Evolutionary conservation across 2,113 vertebrate genomes (phyloP).

Genomic region (Dolichallabes microphthalmus): DNA sequence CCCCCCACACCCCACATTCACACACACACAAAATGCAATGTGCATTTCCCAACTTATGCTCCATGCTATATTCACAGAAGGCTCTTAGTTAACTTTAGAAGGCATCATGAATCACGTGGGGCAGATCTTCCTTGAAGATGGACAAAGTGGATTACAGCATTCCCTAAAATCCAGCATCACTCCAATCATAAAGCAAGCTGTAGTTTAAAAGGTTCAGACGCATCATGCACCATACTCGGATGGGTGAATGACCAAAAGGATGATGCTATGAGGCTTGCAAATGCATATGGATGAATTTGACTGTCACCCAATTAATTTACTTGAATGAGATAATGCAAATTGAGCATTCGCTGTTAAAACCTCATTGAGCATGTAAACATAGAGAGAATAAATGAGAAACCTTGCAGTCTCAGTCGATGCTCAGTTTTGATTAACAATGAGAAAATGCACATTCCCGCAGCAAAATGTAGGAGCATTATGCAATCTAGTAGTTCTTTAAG

Average conservation of each 20-base stretch:
- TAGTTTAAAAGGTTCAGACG: conserved; percentile 3
- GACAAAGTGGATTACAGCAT: conserved; percentile 13
- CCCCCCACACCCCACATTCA: too few species aligned
- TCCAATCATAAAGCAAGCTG: background rate
- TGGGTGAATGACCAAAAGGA: background rate
- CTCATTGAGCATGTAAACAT: background rate
- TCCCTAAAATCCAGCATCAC: background rate
- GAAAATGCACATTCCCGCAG: background rate
- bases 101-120: conserved; percentile 14
- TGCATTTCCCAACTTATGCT: conserved; percentile 11
- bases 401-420: background rate
- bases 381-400: background rate
- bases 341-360: background rate
- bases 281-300: background rate
- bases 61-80: conserved; percentile 44
- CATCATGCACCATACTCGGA: background rate
- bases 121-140: conserved; percentile 16
- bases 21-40: background rate
- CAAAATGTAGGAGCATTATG: background rate
- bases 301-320: background rate
- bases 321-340: background rate
- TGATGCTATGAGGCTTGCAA: background rate
- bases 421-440: background rate
- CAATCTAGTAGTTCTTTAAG: background rate
- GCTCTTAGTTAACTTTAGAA: conserved; percentile 27